phyloP scores from a whole-genome alignment of 2,888 invertebrate genomes.

The Amorpha juglandis region DNA sequence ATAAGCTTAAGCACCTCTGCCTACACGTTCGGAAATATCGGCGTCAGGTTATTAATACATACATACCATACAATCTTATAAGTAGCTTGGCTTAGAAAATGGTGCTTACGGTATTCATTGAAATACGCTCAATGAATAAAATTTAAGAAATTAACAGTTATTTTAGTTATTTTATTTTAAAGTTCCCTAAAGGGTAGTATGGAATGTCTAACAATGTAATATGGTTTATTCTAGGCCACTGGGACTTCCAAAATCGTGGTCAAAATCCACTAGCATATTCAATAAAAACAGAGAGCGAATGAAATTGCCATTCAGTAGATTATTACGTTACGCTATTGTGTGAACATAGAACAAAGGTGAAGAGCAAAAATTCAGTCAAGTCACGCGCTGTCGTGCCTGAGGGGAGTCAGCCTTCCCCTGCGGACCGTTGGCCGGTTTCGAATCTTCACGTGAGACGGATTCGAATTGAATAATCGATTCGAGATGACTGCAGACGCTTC shows the following conservation, averaged over 20 bases:
- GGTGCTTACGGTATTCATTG: no score
- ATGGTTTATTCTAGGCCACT: background rate
- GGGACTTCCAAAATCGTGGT: background rate
- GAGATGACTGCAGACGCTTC: slow-evolving; percentile 46
- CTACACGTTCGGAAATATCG: no score
- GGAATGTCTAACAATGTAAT: background rate
- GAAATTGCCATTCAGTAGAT: slow-evolving; percentile 26
- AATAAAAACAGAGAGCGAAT: slow-evolving; percentile 30
- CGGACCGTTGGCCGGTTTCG: slow-evolving; percentile 67
- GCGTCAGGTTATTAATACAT: no score
- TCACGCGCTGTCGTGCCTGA: slow-evolving; percentile 65
- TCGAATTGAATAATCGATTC: slow-evolving; percentile 74
- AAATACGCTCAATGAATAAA: no score
- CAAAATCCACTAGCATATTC: slow-evolving; percentile 21
- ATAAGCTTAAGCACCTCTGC: no score
- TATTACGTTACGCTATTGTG: slow-evolving; percentile 27
- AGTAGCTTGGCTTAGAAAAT: no score
- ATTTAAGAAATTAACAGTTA: no score
- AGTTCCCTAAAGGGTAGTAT: no score
- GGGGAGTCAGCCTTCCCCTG: slow-evolving; percentile 49
- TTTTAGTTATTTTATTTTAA: no score
- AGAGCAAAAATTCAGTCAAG: slow-evolving; percentile 54
- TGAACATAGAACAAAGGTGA: slow-evolving; percentile 50
- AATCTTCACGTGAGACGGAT: slow-evolving; percentile 68
- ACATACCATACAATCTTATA: no score